Evolutionary conservation across 2,888 invertebrate species (phyloP).

Genomic region (Atherix ibis): DNA sequence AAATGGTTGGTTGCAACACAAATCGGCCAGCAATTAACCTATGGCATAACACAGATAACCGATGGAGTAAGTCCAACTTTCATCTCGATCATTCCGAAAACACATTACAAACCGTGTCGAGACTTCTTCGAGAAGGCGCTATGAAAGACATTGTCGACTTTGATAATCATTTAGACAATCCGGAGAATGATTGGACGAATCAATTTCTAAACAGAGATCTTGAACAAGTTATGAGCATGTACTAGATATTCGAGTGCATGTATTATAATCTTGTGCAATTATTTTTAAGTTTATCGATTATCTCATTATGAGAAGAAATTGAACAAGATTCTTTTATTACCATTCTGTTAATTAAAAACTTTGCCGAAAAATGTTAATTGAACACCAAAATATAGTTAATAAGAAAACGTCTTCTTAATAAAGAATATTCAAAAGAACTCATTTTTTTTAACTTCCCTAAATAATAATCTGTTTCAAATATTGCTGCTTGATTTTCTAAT

Average conservation of each 20-base stretch:
- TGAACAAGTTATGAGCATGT: constrained; percentile 27
- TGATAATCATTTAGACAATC: constrained; percentile 91
- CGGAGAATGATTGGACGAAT: constrained; percentile 81
- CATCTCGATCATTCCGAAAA: constrained; percentile 17
- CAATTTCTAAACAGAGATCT: constrained; percentile 27
- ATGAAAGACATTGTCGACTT: constrained; percentile 80
- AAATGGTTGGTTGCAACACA: constrained; percentile 48
- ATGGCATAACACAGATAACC: constrained; percentile 57
- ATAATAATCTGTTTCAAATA: too few relatives aligned
- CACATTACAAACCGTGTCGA: constrained; percentile 47
- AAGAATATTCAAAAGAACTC: too few relatives aligned
- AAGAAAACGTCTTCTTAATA: too few relatives aligned
- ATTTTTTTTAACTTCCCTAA: too few relatives aligned
- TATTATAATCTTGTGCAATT: too few relatives aligned
- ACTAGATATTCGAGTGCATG: constrained; percentile 17
- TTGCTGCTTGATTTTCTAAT: too few relatives aligned
- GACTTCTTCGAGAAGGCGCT: constrained; percentile 53
- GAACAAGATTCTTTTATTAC: too few relatives aligned
- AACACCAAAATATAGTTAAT: too few relatives aligned
- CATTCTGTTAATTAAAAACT: too few relatives aligned
- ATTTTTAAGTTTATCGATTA: too few relatives aligned
- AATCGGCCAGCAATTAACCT: constrained; percentile 55
- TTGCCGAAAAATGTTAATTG: too few relatives aligned
- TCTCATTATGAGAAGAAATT: too few relatives aligned
- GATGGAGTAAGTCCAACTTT: constrained; percentile 46